A percentile compares a stretch with the other conserved stretches of the same genome.
These are phyloP conservation scores for Psittacula cyanocephala DNA, from an alignment of 2,113 vertebrate species.

Conservation along the genomic window DNA sequence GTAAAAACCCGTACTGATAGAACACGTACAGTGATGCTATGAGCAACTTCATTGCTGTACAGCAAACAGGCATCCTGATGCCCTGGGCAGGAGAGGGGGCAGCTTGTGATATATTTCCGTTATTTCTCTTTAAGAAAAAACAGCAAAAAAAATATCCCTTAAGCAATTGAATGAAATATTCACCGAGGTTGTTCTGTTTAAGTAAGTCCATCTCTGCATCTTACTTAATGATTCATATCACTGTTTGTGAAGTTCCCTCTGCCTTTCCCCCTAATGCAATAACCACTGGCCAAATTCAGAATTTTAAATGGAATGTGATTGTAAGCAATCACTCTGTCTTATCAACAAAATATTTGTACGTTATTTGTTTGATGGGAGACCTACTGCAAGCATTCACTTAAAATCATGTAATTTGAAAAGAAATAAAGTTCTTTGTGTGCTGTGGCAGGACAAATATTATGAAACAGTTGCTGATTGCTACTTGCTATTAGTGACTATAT, in stretches of 20 bases:
- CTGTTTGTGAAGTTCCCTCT: neutral
- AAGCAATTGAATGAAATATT: neutral
- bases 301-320: neutral
- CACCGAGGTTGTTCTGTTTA: neutral
- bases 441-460: neutral
- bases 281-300: neutral
- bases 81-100: neutral
- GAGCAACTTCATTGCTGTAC: neutral
- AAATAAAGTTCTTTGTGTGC: neutral
- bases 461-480: neutral
- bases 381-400: neutral
- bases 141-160: neutral
- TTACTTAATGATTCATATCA: neutral
- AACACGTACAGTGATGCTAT: fast-evolving
- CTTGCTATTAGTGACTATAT: neutral
- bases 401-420: neutral
- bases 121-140: neutral
- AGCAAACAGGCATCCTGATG: neutral
- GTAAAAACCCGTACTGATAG: neutral
- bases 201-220: neutral
- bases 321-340: neutral
- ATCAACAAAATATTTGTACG: neutral
- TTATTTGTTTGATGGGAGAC: neutral
- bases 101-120: neutral
- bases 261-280: neutral